Percentiles rank a stretch among this genome's conserved stretches.
phyloP scores from a whole-genome alignment of 1,140 invertebrate species.

The Sminthurinus signatus region DNA sequence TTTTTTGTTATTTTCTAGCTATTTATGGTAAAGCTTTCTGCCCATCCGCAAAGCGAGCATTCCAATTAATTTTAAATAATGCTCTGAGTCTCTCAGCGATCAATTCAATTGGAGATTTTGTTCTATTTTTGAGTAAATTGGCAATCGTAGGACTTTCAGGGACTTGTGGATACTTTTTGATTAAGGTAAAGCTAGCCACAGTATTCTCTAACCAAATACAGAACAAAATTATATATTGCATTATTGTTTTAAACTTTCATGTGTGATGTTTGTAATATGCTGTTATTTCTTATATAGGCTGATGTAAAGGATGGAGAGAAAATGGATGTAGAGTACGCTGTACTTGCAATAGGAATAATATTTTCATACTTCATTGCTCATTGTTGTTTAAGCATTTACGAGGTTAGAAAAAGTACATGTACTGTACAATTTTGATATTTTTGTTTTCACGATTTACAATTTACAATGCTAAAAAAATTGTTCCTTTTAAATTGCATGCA shows the following conservation, averaged over 20 bases:
- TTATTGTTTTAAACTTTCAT: too few relatives aligned
- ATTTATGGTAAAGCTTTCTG: constrained; percentile 67
- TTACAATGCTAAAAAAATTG: too few relatives aligned
- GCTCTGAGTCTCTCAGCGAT: constrained; percentile 64
- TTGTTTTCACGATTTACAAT: too few relatives aligned
- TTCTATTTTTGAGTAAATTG: constrained; percentile 66
- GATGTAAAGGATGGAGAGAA: constrained; percentile 56
- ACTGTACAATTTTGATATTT: constrained; percentile 9
- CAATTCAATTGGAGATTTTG: constrained; percentile 71
- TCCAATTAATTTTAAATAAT: constrained; percentile 56
- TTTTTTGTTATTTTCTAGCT: too few relatives aligned
- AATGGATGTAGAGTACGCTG: constrained; percentile 62
- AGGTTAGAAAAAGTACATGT: constrained; percentile 51
- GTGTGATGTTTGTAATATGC: too few relatives aligned
- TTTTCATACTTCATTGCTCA: constrained; percentile 67
- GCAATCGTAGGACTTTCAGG: constrained; percentile 59
- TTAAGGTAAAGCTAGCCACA: constrained; percentile 52
- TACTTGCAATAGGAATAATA: constrained; percentile 56
- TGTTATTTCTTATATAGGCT: too few relatives aligned
- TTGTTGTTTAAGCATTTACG: constrained; percentile 69
- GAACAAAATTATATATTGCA: too few relatives aligned
- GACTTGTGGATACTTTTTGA: constrained; percentile 54
- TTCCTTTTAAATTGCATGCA: too few relatives aligned
- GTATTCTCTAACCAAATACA: too few relatives aligned
- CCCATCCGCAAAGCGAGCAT: constrained; percentile 56